These are phyloP conservation scores for Scaeva pyrastri DNA, from an alignment of 2,888 invertebrate species.

Conservation along the genomic window DNA sequence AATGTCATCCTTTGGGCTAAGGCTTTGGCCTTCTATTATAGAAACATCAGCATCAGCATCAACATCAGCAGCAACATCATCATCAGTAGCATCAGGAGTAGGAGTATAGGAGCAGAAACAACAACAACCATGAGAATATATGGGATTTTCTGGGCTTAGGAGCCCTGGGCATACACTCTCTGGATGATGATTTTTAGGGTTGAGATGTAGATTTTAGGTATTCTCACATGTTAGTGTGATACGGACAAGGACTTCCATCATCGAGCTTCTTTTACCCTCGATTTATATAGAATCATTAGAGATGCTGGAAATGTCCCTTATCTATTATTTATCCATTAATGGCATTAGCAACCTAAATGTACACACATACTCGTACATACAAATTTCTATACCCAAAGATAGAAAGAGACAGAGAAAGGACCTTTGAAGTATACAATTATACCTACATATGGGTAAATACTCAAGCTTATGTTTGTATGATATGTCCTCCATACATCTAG, in stretches of 20 bases:
- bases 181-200: slow-evolving; percentile 9
- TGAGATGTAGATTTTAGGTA: slow-evolving; percentile 51
- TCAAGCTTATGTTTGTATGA: not conserved
- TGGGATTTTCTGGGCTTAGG: slow-evolving; percentile 37
- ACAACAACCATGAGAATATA: slow-evolving; percentile 15
- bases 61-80: not conserved
- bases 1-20: slow-evolving; percentile 70
- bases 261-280: slow-evolving; percentile 32
- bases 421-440: not conserved
- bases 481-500: not conserved
- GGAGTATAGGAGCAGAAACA: slow-evolving; percentile 10
- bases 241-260: slow-evolving; percentile 13
- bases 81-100: slow-evolving; percentile 9
- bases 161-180: slow-evolving; percentile 26
- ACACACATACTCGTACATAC: not conserved
- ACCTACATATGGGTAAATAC: not conserved
- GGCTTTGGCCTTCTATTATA: slow-evolving; percentile 44
- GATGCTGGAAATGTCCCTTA: slow-evolving; percentile 71
- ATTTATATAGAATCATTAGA: slow-evolving; percentile 61
- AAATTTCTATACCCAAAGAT: not conserved
- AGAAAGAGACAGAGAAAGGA: too few species aligned
- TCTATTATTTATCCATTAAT: slow-evolving; percentile 75
- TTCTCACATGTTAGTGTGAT: slow-evolving; percentile 9
- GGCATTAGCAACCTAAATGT: slow-evolving; percentile 62
- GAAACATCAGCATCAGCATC: slow-evolving; percentile 3